phyloP scores from a whole-genome alignment of 2,797 vertebrate species.

The Salmo trutta region DNA sequence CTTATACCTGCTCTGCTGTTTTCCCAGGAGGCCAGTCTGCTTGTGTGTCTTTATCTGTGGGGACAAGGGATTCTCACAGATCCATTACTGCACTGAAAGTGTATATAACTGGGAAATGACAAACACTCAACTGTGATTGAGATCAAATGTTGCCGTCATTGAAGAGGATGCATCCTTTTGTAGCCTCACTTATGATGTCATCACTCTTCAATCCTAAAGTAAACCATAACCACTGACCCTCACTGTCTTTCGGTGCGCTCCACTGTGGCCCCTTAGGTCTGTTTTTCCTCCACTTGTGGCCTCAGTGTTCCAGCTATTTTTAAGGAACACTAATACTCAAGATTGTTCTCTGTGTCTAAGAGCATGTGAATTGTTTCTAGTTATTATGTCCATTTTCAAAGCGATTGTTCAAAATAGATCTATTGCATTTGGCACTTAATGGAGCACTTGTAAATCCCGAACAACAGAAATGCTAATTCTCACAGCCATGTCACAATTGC shows the following conservation, averaged over 20 bases:
- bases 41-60: too few species aligned
- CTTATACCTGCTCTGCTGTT: neutral
- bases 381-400: conserved; percentile 56
- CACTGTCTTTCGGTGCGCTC: neutral
- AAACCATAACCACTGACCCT: neutral
- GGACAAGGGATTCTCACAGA: conserved; percentile 20
- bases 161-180: neutral
- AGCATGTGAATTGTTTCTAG: conserved; percentile 48
- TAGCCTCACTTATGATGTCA: neutral
- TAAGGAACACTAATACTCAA: neutral
- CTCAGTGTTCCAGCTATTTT: neutral
- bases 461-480: conserved; percentile 76
- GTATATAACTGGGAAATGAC: conserved; percentile 40
- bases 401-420: conserved; percentile 49
- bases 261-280: neutral
- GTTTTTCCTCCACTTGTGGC: neutral
- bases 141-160: conserved; percentile 3
- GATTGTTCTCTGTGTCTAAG: neutral
- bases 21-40: too few species aligned
- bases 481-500: conserved; percentile 65
- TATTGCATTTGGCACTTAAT: conserved; percentile 45
- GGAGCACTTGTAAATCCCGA: conserved; percentile 35
- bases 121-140: conserved; percentile 17
- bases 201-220: neutral
- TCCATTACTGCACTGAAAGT: conserved; percentile 25